phyloP scores from a whole-genome alignment of 2,113 vertebrate species.

The Oophaga pumilio region DNA sequence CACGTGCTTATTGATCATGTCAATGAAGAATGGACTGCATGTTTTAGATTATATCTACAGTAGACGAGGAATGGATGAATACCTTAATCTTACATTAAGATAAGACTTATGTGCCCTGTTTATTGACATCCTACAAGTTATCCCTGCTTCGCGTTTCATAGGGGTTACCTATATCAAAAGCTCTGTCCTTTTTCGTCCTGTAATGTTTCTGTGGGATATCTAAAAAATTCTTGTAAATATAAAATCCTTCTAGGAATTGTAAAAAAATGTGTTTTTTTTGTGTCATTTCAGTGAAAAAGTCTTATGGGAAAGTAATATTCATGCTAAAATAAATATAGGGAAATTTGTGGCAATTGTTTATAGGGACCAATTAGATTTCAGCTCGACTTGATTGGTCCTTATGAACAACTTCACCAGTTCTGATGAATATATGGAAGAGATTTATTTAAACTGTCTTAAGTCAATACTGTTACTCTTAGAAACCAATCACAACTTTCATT shows the following conservation, averaged over 20 bases:
- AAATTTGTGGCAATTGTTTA: neutral
- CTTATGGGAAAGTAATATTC: neutral
- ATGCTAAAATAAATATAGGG: neutral
- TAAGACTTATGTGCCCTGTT: slow-evolving; percentile 18
- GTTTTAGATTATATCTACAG: slow-evolving; percentile 39
- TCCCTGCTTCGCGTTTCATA: slow-evolving; percentile 30
- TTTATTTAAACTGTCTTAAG: no score
- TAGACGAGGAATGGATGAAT: slow-evolving; percentile 3
- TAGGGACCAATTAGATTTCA: neutral
- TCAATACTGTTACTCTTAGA: no score
- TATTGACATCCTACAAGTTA: slow-evolving; percentile 27
- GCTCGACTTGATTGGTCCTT: no score
- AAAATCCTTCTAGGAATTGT: slow-evolving; percentile 17
- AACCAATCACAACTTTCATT: no score
- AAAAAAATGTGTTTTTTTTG: slow-evolving; percentile 33
- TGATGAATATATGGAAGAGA: no score
- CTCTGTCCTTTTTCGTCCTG: slow-evolving; percentile 48
- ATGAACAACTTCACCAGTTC: no score
- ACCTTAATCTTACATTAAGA: slow-evolving; percentile 46
- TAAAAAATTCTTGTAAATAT: slow-evolving; percentile 45
- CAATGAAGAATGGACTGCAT: neutral
- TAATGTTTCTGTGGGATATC: slow-evolving; percentile 52
- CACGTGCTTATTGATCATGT: slow-evolving; percentile 10
- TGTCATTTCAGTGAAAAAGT: neutral
- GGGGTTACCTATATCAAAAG: slow-evolving; percentile 24